These are phyloP conservation scores for Notothenia rossii DNA, from an alignment of 2,113 vertebrate genomes.

Conservation along the genomic window DNA sequence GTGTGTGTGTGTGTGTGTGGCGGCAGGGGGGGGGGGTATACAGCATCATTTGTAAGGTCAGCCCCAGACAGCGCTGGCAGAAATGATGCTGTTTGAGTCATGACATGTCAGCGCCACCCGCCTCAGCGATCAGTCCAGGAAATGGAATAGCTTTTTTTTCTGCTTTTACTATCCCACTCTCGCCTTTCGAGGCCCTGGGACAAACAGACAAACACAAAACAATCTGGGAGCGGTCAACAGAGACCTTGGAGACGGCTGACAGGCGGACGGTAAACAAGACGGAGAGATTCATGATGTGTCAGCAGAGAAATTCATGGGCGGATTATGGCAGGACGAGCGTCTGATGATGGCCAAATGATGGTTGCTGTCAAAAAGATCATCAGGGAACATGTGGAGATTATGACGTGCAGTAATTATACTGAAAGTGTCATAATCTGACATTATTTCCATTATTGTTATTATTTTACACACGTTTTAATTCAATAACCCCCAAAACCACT, in stretches of 20 bases:
- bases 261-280: constrained; percentile 67
- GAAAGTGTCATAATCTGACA: not conserved
- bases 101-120: constrained; percentile 81
- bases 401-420: constrained; percentile 21
- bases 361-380: constrained; percentile 4
- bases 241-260: constrained; percentile 76
- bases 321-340: constrained; percentile 17
- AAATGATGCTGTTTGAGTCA: constrained; percentile 87
- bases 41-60: constrained; percentile 81
- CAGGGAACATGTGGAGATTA: constrained; percentile 17
- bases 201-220: constrained; percentile 77
- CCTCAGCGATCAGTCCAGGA: constrained; percentile 84
- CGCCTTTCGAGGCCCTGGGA: constrained; percentile 69
- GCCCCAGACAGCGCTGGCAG: constrained; percentile 81
- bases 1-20: too few relatives aligned
- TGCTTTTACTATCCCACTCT: constrained; percentile 62
- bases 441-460: too few relatives aligned
- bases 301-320: constrained; percentile 32
- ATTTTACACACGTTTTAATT: too few relatives aligned
- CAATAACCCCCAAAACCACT: too few relatives aligned
- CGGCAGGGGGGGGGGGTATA: too few relatives aligned
- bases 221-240: constrained; percentile 74
- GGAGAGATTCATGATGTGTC: constrained; percentile 65
- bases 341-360: constrained; percentile 15
- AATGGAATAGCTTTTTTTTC: constrained; percentile 77